phyloP scores from a whole-genome alignment of 1,140 invertebrate genomes.

The Bombus fervidus region DNA sequence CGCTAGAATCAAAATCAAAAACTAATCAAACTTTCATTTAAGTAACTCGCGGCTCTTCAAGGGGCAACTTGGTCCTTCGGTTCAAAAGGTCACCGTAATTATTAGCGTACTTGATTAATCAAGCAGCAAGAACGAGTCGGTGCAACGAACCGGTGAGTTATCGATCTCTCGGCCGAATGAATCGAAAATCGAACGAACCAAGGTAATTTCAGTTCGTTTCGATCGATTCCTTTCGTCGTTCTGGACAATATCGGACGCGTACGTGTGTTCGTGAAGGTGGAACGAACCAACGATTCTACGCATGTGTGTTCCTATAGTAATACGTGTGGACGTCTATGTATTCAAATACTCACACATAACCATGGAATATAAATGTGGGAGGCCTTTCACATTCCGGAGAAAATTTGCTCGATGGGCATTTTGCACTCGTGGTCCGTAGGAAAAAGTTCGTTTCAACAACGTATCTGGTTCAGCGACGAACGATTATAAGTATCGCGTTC shows the following conservation, averaged over 20 bases:
- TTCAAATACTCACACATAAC: not conserved
- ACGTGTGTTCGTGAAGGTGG: not conserved
- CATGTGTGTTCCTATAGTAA: too few species aligned
- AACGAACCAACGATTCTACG: not conserved
- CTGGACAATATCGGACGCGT: not conserved
- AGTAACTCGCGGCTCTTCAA: not conserved
- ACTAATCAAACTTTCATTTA: slow-evolving; percentile 3
- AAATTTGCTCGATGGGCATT: slow-evolving; percentile 35
- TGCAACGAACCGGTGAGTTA: not conserved
- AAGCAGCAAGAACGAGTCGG: slow-evolving; percentile 11
- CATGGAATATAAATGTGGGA: slow-evolving; percentile 28
- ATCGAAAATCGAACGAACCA: slow-evolving; percentile 32
- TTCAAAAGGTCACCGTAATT: not conserved
- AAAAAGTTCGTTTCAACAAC: slow-evolving; percentile 27
- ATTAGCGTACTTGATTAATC: slow-evolving; percentile 14
- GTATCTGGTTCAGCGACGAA: slow-evolving; percentile 3
- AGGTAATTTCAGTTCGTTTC: not conserved
- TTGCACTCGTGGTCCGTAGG: not conserved
- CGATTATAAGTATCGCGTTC: slow-evolving; percentile 8
- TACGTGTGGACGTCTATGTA: not conserved
- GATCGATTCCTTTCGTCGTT: slow-evolving; percentile 7
- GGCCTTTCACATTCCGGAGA: slow-evolving; percentile 58
- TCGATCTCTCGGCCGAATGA: not conserved
- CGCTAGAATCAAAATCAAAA: not conserved
- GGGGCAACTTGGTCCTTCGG: not conserved